Conservation (phyloP, 2,888 invertebrate genomes). For the Platycheirus albimanus region DNA sequence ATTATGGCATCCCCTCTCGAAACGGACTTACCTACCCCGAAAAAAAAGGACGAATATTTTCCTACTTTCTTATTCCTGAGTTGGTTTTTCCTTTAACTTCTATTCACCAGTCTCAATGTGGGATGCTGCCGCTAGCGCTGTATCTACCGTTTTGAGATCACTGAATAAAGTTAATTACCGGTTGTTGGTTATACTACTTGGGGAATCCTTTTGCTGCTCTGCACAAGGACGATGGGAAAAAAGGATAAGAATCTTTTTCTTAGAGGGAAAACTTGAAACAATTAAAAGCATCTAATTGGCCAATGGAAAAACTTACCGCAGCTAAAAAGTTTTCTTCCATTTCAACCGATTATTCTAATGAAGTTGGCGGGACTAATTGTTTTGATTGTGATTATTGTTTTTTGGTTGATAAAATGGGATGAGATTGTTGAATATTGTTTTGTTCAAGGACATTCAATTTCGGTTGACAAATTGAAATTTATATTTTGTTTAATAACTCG, state of each 20-base stretch:
- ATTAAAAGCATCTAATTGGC: slow-evolving; percentile 73
- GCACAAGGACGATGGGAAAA: background rate
- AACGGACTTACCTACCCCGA: slow-evolving; percentile 36
- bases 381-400: slow-evolving; percentile 70
- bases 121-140: background rate
- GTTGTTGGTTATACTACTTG: slow-evolving; percentile 59
- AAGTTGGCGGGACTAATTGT: slow-evolving; percentile 73
- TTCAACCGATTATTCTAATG: slow-evolving; percentile 71
- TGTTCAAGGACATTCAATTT: background rate
- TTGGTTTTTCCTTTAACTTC: slow-evolving; percentile 54
- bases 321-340: slow-evolving; percentile 64
- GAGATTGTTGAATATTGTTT: background rate
- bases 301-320: slow-evolving; percentile 68
- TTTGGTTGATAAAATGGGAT: slow-evolving; percentile 34
- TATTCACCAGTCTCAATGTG: slow-evolving; percentile 30
- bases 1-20: slow-evolving; percentile 67
- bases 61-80: slow-evolving; percentile 65
- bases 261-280: slow-evolving; percentile 64
- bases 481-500: too few species aligned
- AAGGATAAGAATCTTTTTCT: slow-evolving; percentile 64
- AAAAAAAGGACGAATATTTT: background rate
- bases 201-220: slow-evolving; percentile 43
- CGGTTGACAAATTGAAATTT: background rate
- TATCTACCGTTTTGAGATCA: slow-evolving; percentile 39
- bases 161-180: slow-evolving; percentile 74